Conservation (phyloP, 2,888 invertebrate species). For the Aspidiotus rigidus region DNA sequence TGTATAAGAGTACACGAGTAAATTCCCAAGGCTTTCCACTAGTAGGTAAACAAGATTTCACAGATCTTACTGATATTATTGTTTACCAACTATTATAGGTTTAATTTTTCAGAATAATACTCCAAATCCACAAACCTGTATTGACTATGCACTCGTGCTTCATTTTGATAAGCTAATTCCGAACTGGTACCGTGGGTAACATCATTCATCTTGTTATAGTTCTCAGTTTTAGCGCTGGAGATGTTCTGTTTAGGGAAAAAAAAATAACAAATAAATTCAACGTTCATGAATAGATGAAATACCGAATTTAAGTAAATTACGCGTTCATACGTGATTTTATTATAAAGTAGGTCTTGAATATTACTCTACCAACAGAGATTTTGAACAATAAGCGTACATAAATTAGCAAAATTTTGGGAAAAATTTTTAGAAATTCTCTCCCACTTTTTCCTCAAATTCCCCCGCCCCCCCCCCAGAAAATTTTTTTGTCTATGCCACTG, state of each 20-base stretch:
- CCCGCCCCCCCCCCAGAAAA: not conserved
- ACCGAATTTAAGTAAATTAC: too few relatives aligned
- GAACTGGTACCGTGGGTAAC: slow-evolving; percentile 2
- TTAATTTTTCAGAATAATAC: not conserved
- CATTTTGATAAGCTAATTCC: slow-evolving; percentile 3
- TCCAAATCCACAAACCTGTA: not conserved
- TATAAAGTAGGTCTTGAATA: not conserved
- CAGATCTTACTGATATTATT: not conserved
- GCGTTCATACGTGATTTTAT: too few relatives aligned
- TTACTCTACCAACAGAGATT: not conserved
- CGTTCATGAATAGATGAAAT: too few relatives aligned
- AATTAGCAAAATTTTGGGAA: too few relatives aligned
- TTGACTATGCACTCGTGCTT: slow-evolving; percentile 14
- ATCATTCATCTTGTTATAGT: not conserved
- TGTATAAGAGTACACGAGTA: too few relatives aligned
- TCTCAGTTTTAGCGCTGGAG: not conserved
- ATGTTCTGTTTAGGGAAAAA: not conserved
- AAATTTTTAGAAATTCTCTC: too few relatives aligned
- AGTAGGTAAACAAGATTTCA: too few relatives aligned
- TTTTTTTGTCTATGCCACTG: too few relatives aligned
- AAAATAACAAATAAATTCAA: not conserved
- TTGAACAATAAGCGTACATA: not conserved
- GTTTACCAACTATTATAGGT: not conserved
- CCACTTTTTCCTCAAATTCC: too few relatives aligned
- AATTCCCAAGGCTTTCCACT: too few relatives aligned